These are phyloP conservation scores for Chaenogobius annularis DNA, from an alignment of 2,113 vertebrate genomes.

Conservation along the genomic window DNA sequence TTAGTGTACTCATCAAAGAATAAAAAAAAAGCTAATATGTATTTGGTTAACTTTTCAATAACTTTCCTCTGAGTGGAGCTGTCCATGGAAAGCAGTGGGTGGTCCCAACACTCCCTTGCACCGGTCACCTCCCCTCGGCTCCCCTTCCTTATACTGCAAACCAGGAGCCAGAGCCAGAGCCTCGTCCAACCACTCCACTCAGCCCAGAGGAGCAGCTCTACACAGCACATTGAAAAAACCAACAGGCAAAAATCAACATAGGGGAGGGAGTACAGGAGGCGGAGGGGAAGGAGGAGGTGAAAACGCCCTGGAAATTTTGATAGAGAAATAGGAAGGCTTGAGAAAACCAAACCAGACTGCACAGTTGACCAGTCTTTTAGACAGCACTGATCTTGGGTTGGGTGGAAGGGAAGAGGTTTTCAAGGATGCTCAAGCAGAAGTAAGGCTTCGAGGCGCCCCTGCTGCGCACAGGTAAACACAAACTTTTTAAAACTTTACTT, in stretches of 20 bases:
- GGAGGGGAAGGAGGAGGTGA: constrained; percentile 48
- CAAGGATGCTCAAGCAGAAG: constrained; percentile 76
- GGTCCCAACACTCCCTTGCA: constrained; percentile 76
- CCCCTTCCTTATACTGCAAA: constrained; percentile 67
- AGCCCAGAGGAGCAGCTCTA: constrained; percentile 71
- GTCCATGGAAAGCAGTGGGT: constrained; percentile 57
- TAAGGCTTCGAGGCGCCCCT: constrained; percentile 68
- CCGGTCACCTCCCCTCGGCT: constrained; percentile 56
- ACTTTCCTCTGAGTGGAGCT: constrained; percentile 31
- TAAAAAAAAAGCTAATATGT: not conserved
- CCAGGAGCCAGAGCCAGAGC: constrained; percentile 72
- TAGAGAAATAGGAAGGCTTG: constrained; percentile 56
- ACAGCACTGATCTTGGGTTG: constrained; percentile 67
- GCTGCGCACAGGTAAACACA: constrained; percentile 71
- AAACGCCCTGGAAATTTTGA: constrained; percentile 72
- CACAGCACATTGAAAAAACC: constrained; percentile 40
- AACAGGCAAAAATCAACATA: constrained; percentile 57
- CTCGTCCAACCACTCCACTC: constrained; percentile 72
- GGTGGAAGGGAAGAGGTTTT: constrained; percentile 62
- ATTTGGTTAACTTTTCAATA: not conserved
- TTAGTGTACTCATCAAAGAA: not conserved
- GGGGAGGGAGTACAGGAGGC: constrained; percentile 49
- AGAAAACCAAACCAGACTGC: constrained; percentile 54
- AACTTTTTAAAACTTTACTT: not conserved
- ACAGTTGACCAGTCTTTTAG: constrained; percentile 46